phyloP scores from a whole-genome alignment of 2,113 vertebrate genomes.

The Pampusana beccarii region DNA sequence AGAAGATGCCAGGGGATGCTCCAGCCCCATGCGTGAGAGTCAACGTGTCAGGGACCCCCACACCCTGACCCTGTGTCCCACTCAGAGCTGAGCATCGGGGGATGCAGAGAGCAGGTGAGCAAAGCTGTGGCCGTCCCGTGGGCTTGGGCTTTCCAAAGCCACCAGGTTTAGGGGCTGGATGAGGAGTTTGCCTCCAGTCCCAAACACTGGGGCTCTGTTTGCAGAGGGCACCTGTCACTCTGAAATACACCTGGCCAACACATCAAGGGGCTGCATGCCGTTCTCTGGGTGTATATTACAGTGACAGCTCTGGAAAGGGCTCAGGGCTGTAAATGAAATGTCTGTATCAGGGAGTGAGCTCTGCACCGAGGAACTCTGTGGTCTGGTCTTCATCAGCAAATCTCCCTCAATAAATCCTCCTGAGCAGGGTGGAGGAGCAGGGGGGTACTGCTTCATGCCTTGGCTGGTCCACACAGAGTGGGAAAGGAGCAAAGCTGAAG shows the following conservation, averaged over 20 bases:
- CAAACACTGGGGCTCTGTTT: not conserved
- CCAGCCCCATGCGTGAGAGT: not conserved
- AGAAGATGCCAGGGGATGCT: not conserved
- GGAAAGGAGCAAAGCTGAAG: not conserved
- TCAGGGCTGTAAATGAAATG: slow-evolving; percentile 2
- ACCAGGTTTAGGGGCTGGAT: not conserved
- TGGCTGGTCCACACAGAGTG: fast-evolving
- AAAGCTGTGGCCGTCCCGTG: fast-evolving
- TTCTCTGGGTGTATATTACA: not conserved
- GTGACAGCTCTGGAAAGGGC: slow-evolving; percentile 8
- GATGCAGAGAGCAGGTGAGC: slow-evolving; percentile 8
- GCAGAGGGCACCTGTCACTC: not conserved
- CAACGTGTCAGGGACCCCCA: fast-evolving
- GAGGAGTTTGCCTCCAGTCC: not conserved
- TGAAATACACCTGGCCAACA: fast-evolving
- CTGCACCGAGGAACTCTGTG: not conserved
- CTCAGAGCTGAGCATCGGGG: not conserved
- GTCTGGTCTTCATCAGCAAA: slow-evolving; percentile 11
- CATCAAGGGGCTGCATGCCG: not conserved
- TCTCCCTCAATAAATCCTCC: slow-evolving; percentile 17
- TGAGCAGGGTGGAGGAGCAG: fast-evolving
- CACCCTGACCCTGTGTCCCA: not conserved
- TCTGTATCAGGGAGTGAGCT: not conserved
- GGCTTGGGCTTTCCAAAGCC: not conserved
- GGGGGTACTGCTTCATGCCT: not conserved